Evolutionary conservation across 53 echinoderm and acorn worm genomes (phyloP), one percentile per base, ranked within the genome.

Genomic region (Paracentrotus lividus): DNA sequence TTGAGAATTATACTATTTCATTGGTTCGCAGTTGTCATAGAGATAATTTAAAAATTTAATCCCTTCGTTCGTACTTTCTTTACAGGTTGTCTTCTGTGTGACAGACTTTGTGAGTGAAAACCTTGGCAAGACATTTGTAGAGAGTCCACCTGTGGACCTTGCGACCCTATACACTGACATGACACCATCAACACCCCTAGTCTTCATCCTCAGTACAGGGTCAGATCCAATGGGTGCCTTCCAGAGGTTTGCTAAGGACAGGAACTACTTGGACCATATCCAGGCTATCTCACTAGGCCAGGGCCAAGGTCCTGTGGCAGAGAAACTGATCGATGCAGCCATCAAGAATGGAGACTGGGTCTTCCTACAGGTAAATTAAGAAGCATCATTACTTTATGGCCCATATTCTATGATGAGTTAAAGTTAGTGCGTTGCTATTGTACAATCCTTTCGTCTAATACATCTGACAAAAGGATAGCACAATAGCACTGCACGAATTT

Each of bases 191-290:
- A 99, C 97, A 40, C 95, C 99, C 45, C 86, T 99, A 45, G 97
- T 99, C 93, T 99, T 99, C 93, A 96, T 99, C 53, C 94, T 99
- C 24, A 99, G 99, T 84, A 99, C 99, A 0, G 99, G 99, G 21
- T 99, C 99, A 0, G 99, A 99, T 93, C 99, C 99, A 58, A 99
- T 99, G 99, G 99, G 97, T 6, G 97, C 99, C 26, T 99, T 99
- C 95, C 97, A 97, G 96, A 93, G 99, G 81, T 99, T 99, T 54
- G 99, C 99, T 55, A 96, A 95, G 94, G 99, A 99, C 69, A 88
- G 97, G 67, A 96, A 94, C 33, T 99, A 96, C 94, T 84, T 94
- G 88, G 99, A 99, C 86, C 96, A 96, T 49, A 99, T 99, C 77
- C 96, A 97, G 93, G 99, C 99, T 45, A 99, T 99, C 90, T 99